Percentiles rank a stretch among this genome's conserved stretches.
Conservation (phyloP, 1,140 invertebrate species). For the Bombus terrestris region DNA sequence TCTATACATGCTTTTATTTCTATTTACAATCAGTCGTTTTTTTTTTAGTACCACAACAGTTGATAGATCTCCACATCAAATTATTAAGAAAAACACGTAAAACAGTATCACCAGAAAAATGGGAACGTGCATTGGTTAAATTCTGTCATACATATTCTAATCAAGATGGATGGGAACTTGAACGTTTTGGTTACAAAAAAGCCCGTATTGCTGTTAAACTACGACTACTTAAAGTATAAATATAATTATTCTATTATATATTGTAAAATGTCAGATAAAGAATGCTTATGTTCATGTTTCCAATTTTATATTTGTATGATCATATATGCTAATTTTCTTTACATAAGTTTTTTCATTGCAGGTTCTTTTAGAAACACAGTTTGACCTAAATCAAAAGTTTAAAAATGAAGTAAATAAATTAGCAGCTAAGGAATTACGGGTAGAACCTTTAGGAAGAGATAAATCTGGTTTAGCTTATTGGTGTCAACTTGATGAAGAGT, state of each 20-base stretch:
- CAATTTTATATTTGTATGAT: not conserved
- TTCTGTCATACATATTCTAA: constrained; percentile 94
- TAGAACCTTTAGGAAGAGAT: constrained; percentile 95
- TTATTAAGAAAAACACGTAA: constrained; percentile 93
- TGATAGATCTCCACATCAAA: constrained; percentile 94
- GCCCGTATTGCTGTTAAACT: constrained; percentile 94
- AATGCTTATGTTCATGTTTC: not conserved
- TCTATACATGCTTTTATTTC: not conserved
- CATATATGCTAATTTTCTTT: not conserved
- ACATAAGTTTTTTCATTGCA: constrained; percentile 78
- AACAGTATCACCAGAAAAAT: constrained; percentile 92
- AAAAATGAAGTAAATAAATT: constrained; percentile 95
- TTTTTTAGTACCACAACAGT: constrained; percentile 88
- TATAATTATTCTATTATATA: not conserved
- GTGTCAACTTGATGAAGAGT: constrained; percentile 94
- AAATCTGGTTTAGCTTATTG: constrained; percentile 95
- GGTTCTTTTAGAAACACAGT: constrained; percentile 96
- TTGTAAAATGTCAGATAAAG: not conserved
- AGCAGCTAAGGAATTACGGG: constrained; percentile 89
- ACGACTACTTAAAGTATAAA: constrained; percentile 90
- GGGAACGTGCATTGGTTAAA: constrained; percentile 95
- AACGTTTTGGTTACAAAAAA: constrained; percentile 97
- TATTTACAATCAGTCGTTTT: constrained; percentile 53
- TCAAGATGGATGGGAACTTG: constrained; percentile 98
- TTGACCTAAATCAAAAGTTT: constrained; percentile 96